These are phyloP conservation scores for Neopelma chrysocephalum DNA, from an alignment of 2,797 vertebrate species.

Conservation along the genomic window DNA sequence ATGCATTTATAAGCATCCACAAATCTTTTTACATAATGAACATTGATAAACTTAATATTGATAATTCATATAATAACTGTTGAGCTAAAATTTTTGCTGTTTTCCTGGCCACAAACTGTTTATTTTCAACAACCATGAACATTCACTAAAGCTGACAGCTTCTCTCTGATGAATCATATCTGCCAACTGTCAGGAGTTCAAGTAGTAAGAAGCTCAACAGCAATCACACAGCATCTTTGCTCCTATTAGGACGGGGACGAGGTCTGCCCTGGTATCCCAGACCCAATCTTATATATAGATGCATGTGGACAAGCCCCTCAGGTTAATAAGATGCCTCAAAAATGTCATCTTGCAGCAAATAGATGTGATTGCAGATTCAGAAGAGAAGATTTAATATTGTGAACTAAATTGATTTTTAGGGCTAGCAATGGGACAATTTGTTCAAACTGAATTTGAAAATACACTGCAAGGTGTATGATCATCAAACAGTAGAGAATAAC, in stretches of 20 bases:
- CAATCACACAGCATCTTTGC: background rate
- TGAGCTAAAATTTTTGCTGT: background rate
- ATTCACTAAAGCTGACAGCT: background rate
- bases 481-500: background rate
- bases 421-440: background rate
- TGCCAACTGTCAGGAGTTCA: background rate
- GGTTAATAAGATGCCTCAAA: background rate
- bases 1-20: background rate
- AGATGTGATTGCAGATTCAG: background rate
- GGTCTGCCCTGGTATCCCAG: background rate
- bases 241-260: background rate
- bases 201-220: background rate
- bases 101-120: background rate
- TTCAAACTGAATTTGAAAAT: background rate
- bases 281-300: background rate
- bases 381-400: background rate
- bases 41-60: background rate
- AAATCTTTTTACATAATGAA: constrained; percentile 20
- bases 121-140: background rate
- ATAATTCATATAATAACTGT: background rate
- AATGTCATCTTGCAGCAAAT: background rate
- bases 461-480: background rate
- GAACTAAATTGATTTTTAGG: background rate
- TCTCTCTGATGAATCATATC: background rate
- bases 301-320: background rate